Evolutionary conservation across 2,888 invertebrate species (phyloP).

Genomic region (Bembecia ichneumoniformis): DNA sequence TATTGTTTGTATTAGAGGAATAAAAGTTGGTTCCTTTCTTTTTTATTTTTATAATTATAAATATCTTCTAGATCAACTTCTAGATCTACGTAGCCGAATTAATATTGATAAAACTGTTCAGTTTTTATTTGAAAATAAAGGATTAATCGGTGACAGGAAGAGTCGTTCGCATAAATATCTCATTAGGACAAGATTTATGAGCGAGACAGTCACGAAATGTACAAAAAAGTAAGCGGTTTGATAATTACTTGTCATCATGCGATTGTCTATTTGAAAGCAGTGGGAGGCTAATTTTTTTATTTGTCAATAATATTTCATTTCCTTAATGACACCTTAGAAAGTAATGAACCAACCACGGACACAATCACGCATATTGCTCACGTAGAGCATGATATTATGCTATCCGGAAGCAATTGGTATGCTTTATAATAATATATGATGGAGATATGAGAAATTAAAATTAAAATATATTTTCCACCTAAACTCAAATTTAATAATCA

Average conservation of each 20-base stretch:
- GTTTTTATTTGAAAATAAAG: conserved; percentile 43
- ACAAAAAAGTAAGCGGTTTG: conserved; percentile 55
- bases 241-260: conserved; percentile 71
- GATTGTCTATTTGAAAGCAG: conserved; percentile 61
- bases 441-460: too few relatives aligned
- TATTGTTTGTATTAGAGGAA: too few relatives aligned
- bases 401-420: too few relatives aligned
- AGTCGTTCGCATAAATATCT: conserved; percentile 65
- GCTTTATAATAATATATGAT: too few relatives aligned
- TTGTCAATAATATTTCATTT: conserved; percentile 62
- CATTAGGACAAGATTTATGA: conserved; percentile 67
- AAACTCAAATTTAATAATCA: too few relatives aligned
- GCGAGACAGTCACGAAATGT: conserved; percentile 61
- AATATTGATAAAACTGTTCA: conserved; percentile 41
- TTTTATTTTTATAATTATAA: too few relatives aligned
- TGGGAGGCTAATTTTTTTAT: conserved; percentile 56
- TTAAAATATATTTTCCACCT: too few relatives aligned
- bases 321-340: conserved; percentile 62
- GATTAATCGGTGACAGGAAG: conserved; percentile 64
- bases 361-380: too few relatives aligned
- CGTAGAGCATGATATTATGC: too few relatives aligned
- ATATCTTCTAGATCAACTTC: background rate
- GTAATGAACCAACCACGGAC: background rate
- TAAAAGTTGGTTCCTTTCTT: too few relatives aligned
- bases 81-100: conserved; percentile 12